Conservation (phyloP, 2,888 invertebrate species). For the Heliothis peltigera region DNA sequence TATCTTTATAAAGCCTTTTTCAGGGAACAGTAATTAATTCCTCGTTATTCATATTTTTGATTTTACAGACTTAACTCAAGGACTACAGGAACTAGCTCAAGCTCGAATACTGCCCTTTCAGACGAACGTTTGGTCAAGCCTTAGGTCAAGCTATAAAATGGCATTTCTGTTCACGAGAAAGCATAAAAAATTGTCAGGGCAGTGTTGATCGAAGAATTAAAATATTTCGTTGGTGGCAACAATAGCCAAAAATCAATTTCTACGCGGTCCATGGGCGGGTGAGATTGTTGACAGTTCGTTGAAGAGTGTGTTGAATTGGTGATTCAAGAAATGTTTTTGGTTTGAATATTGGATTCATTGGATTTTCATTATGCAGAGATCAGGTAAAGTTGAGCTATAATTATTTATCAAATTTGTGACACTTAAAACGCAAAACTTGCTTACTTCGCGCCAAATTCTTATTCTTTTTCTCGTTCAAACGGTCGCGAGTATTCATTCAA, state of each 20-base stretch:
- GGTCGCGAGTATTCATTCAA: constrained; percentile 32
- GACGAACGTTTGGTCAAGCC: too few species aligned
- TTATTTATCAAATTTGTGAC: constrained; percentile 18
- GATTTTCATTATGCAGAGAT: constrained; percentile 85
- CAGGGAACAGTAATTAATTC: too few species aligned
- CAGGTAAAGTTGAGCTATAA: constrained; percentile 75
- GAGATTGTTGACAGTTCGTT: constrained; percentile 84
- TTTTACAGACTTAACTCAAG: too few species aligned
- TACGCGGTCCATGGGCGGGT: constrained; percentile 83
- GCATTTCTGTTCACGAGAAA: too few species aligned
- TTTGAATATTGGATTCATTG: constrained; percentile 76
- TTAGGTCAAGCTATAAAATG: too few species aligned
- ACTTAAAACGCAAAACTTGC: constrained; percentile 15
- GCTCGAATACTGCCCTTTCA: too few species aligned
- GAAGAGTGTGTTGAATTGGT: constrained; percentile 76
- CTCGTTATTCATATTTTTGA: too few species aligned
- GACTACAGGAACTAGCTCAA: too few species aligned
- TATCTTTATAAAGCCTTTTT: too few species aligned
- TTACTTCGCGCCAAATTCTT: constrained; percentile 66
- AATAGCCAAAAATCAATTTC: constrained; percentile 82
- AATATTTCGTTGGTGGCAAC: constrained; percentile 68
- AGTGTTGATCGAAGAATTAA: too few species aligned
- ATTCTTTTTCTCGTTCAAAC: constrained; percentile 28
- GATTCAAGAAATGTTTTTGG: constrained; percentile 83
- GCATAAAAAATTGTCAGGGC: too few species aligned